These are phyloP conservation scores for Steatocranus sp. DNA, from an alignment of 2,797 vertebrate species.

Conservation along the genomic window DNA sequence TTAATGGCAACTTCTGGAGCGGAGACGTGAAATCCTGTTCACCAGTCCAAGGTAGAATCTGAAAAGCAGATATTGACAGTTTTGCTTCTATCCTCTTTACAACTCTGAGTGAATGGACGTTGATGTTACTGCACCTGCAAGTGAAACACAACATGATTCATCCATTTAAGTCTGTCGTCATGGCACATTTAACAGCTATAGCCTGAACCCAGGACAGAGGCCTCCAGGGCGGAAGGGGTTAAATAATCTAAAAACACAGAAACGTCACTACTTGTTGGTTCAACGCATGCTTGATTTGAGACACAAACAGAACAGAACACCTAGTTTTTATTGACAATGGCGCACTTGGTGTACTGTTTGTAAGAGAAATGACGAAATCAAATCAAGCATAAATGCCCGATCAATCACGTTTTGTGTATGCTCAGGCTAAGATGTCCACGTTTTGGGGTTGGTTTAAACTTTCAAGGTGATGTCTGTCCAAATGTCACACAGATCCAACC, in stretches of 20 bases:
- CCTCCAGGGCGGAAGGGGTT: neutral
- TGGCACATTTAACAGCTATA: neutral
- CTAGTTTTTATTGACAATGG: neutral
- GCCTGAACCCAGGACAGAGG: rapidly evolving
- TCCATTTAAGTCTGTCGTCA: neutral
- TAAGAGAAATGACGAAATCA: neutral
- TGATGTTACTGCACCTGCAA: neutral
- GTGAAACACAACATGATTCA: neutral
- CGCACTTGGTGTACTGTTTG: neutral
- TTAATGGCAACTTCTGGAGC: neutral
- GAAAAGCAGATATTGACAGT: neutral
- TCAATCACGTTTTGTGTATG: neutral
- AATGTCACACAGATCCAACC: neutral
- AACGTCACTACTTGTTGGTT: neutral
- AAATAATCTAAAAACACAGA: neutral
- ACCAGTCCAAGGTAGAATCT: neutral
- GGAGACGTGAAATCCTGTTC: neutral
- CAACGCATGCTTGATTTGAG: neutral
- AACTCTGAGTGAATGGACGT: neutral
- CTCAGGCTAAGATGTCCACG: neutral
- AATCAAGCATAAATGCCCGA: neutral
- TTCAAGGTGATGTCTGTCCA: neutral
- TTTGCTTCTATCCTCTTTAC: neutral
- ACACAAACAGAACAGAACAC: neutral
- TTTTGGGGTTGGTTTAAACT: neutral